Base-by-base conservation (phyloP, 2,888 invertebrate species). In the Cetonia aurata region DNA sequence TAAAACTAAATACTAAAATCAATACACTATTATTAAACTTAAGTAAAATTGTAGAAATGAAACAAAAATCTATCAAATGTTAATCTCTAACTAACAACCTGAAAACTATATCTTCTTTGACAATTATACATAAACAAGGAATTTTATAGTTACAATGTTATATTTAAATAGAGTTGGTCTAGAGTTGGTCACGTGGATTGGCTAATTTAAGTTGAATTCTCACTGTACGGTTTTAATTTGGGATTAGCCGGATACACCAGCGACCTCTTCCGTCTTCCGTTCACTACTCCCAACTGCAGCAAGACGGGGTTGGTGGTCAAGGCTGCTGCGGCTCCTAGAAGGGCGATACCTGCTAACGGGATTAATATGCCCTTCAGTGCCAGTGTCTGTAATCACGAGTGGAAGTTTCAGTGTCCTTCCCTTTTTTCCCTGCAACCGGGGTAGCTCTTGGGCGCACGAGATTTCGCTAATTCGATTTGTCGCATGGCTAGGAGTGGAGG, bases 231-330 rank as follows among this genome's bases (percentile, higher is more conserved):
- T 17, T 42, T 50, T 44, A 69, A 53, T 17, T 62, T 60, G n/a
- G 69, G 62, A 60, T 69, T 69, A 53, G 37, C 25, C 19, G 69
- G 69, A 25, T 62, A 69, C 13, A 52, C 41, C 37, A 65, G 12
- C 15, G 62, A 65, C 41, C 90, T 85, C 79, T 88, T 87, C 76
- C 84, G 87, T 70, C 87, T 82, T 13, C 92, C 92, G 13, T 91
- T 88, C 8, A 93, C 86, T 0, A 93, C 91, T 31, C 94, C 93
- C 52, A 95, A 87, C 82, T 94, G 94, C 44, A 95, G 83, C 12
- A 95, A 87, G 65, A 94, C 87, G 3, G 95, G 94, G 84, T 94
- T 93, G 67, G 93, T 91, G 70, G 94, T 85, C 13, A 94, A 91
- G 19, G 94, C 94, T 0, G 94, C 93, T 37, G 93, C 93, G 44